Evolutionary conservation across 92 coral and sea anemone genomes (phyloP).

Genomic region (Diadumene lineata): DNA sequence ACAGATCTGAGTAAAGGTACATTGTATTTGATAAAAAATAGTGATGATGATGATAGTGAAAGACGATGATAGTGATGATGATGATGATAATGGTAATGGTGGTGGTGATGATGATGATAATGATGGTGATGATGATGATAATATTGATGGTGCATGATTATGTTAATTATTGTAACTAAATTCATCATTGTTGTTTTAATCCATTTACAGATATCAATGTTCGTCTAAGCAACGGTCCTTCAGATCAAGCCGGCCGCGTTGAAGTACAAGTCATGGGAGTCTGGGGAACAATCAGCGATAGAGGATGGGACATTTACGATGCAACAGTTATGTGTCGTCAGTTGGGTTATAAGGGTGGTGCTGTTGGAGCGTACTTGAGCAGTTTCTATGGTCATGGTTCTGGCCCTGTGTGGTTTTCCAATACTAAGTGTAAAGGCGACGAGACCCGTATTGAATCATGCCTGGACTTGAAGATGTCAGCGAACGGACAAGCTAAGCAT

Average conservation of each 20-base stretch:
- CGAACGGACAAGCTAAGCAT: not conserved
- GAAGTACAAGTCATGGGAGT: constrained; percentile 47
- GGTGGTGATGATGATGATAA: not conserved
- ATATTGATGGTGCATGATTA: not conserved
- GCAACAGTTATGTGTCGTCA: constrained; percentile 59
- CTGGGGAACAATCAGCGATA: constrained; percentile 69
- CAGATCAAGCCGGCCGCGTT: constrained; percentile 39
- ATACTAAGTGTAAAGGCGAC: constrained; percentile 43
- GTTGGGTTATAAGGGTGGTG: constrained; percentile 40
- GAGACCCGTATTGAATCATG: constrained; percentile 42
- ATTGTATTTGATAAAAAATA: not conserved
- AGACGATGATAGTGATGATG: not conserved
- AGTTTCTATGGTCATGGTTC: constrained; percentile 46
- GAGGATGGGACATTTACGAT: constrained; percentile 63
- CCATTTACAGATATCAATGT: constrained; percentile 15
- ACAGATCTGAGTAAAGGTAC: too few relatives aligned
- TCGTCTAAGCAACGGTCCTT: constrained; percentile 11
- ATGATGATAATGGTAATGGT: not conserved
- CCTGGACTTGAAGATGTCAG: constrained; percentile 11
- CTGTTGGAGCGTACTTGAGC: constrained; percentile 50
- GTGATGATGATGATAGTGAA: not conserved
- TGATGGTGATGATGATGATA: not conserved
- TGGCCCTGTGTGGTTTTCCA: constrained; percentile 62
- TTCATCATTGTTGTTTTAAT: not conserved
- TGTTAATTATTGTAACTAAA: not conserved